Evolutionary conservation across 1,140 invertebrate species (phyloP), one percentile per base, ranked within the genome.

Genomic region (Aphidius ervi): DNA sequence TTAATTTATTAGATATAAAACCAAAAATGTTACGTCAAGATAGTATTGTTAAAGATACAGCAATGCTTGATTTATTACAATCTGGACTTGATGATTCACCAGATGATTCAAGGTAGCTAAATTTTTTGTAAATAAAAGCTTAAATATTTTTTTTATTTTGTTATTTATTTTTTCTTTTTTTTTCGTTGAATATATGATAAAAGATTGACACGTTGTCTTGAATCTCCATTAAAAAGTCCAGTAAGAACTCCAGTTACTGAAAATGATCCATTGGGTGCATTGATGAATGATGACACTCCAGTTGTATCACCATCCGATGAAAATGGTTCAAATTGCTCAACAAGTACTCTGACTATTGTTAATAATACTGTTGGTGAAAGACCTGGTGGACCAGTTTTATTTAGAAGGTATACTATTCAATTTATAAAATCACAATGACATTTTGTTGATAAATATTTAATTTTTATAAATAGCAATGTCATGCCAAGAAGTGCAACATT

Each of bases 221-320:
- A 80, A 59, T 81, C 81, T 3, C 81, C 80, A 10, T 63, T 82
- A 8, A 82, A 81, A 66, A 84, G 82, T 70, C 83, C 84, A 46
- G 70, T 87, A 20, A 82, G 92, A 48, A 93, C 91, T 23, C 89
- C 91, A 3, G 91, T 95, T 1, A 91, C 93, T 3, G 86, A 93
- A 72, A 94, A 94, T 74, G 94, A 96, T 82, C 94, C 94, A 1
- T 77, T 97, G 37, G 94, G 94, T 8, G 91, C 93, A 39, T 81
- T 94, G 46, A 81, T 83, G 55, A 84, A 85, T 42, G 79, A 81
- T 41, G 75, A 78, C 59, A 80, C 78, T n/a, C 79, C 78, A 3
- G 71, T 80, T 42, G 76, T 80, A 46, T 80, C 79, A 8, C 78
- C 77, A 45, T 78, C 75, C 10, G 78, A 79, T 41, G 78, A 80